phyloP scores from a whole-genome alignment of 2,888 invertebrate genomes.

The Morpho helenor region DNA sequence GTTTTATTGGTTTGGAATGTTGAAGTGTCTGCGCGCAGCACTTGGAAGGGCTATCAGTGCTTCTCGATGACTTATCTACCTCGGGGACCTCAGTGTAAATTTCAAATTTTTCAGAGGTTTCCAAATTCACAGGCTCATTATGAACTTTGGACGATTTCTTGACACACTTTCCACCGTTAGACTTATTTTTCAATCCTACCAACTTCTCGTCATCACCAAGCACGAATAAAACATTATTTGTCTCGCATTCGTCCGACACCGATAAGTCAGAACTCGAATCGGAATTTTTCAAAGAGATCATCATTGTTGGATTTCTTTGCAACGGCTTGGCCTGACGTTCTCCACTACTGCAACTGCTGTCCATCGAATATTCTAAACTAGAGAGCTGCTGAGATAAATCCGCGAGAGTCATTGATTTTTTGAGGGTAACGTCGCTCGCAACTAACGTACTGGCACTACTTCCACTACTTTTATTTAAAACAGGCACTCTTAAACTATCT shows the following conservation, averaged over 20 bases:
- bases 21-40: conserved; percentile 74
- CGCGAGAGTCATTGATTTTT: conserved; percentile 55
- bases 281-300: conserved; percentile 49
- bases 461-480: conserved; percentile 41
- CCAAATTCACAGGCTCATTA: conserved; percentile 41
- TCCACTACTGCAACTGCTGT: conserved; percentile 34
- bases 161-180: conserved; percentile 58
- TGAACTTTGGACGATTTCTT: conserved; percentile 61
- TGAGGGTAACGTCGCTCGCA: conserved; percentile 52
- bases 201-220: conserved; percentile 85
- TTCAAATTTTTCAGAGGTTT: conserved; percentile 35
- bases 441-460: conserved; percentile 54
- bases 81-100: conserved; percentile 42
- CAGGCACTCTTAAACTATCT: conserved; percentile 40
- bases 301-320: conserved; percentile 53
- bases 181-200: conserved; percentile 81
- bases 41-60: conserved; percentile 55
- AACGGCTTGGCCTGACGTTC: conserved; percentile 42
- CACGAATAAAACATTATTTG: conserved; percentile 82
- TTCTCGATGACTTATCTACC: conserved; percentile 33
- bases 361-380: conserved; percentile 43
- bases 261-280: conserved; percentile 60
- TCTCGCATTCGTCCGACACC: conserved; percentile 49
- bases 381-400: conserved; percentile 62
- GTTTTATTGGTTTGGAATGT: conserved; percentile 81